phyloP scores from a whole-genome alignment of 1,140 invertebrate genomes.

The Ceratosolen solmsi region DNA sequence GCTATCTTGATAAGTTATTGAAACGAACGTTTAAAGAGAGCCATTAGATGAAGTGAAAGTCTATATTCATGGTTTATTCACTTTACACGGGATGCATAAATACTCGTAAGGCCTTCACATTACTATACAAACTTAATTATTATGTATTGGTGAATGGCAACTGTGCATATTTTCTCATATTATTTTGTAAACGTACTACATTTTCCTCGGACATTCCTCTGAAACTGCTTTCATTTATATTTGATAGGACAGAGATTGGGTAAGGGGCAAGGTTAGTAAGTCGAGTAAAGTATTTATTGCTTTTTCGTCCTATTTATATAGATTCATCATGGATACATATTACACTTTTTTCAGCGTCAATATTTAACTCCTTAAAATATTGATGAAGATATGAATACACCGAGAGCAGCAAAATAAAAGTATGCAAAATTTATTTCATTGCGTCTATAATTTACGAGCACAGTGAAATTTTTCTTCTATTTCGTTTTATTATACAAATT shows the following conservation, averaged over 20 bases:
- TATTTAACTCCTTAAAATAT: too few relatives aligned
- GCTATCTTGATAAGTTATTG: not conserved
- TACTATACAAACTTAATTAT: not conserved
- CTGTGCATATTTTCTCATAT: not conserved
- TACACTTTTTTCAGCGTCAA: not conserved
- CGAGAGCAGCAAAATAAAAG: too few relatives aligned
- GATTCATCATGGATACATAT: not conserved
- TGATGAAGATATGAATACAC: too few relatives aligned
- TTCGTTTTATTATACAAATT: too few relatives aligned
- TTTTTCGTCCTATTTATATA: not conserved
- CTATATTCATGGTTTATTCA: not conserved
- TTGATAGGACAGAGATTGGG: not conserved
- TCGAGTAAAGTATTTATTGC: not conserved
- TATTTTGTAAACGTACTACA: not conserved
- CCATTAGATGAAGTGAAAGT: not conserved
- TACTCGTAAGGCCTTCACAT: not conserved
- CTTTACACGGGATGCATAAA: not conserved
- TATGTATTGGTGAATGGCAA: too few relatives aligned
- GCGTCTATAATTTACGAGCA: too few relatives aligned
- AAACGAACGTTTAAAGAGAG: not conserved
- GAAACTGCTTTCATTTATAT: not conserved
- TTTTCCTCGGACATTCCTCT: not conserved
- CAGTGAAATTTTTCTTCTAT: too few relatives aligned
- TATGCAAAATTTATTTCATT: too few relatives aligned
- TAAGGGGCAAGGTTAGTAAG: not conserved